Conservation (phyloP, 2,888 invertebrate species). For the Drosophila paranaensis region DNA sequence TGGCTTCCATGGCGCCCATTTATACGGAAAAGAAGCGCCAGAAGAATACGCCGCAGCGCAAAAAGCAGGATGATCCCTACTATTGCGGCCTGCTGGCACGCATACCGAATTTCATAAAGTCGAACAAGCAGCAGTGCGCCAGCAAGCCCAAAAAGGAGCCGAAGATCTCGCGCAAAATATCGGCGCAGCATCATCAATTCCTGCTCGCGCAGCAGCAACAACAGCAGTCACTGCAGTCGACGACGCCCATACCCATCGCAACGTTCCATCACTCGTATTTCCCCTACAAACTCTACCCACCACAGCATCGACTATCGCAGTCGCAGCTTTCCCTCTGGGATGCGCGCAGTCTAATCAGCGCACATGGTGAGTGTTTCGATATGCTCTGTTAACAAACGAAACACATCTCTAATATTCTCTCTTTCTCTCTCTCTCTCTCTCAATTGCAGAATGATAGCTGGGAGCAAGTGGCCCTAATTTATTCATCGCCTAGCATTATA, state of each 20-base stretch:
- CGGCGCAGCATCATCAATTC: conserved; percentile 80
- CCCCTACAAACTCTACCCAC: conserved; percentile 83
- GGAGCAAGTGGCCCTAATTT: conserved; percentile 62
- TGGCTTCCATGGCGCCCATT: conserved; percentile 58
- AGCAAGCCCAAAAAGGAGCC: conserved; percentile 78
- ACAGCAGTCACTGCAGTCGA: conserved; percentile 58
- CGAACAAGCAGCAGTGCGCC: conserved; percentile 76
- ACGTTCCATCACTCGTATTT: conserved; percentile 83
- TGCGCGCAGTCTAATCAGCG: conserved; percentile 84
- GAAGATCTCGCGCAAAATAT: conserved; percentile 83
- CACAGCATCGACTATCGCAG: conserved; percentile 84
- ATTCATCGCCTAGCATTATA: conserved; percentile 66
- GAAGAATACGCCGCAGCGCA: conserved; percentile 76
- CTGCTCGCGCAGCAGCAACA: conserved; percentile 51
- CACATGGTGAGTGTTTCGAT: conserved; percentile 73
- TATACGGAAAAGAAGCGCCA: conserved; percentile 71
- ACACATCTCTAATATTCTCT: background rate
- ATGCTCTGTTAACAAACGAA: background rate
- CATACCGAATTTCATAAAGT: conserved; percentile 89
- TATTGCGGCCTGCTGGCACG: conserved; percentile 89
- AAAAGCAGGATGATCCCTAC: conserved; percentile 88
- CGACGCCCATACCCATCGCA: conserved; percentile 83
- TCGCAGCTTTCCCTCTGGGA: conserved; percentile 84
- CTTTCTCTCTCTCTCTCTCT: background rate
- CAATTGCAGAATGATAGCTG: conserved; percentile 67